Evolutionary conservation across 2,113 vertebrate genomes (phyloP).

Genomic region (Pedionomus torquatus): DNA sequence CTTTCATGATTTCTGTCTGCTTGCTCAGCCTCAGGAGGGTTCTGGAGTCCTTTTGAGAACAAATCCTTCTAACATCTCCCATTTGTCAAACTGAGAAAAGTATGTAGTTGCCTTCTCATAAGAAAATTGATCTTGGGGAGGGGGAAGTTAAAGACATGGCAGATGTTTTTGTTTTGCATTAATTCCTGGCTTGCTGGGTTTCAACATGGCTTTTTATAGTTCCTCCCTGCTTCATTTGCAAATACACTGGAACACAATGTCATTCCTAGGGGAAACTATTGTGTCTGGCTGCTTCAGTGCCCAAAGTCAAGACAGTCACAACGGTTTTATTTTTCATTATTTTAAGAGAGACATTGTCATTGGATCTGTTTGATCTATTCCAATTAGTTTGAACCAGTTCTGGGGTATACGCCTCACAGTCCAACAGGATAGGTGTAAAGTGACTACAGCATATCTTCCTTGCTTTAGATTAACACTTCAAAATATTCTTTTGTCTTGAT

Average conservation of each 20-base stretch:
- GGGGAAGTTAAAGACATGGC: background rate
- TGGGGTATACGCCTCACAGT: background rate
- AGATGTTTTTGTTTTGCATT: background rate
- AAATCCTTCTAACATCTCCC: background rate
- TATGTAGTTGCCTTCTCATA: background rate
- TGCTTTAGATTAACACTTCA: background rate
- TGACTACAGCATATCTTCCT: background rate
- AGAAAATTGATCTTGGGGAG: background rate
- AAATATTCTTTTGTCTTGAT: slow-evolving; percentile 35
- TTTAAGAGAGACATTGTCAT: background rate
- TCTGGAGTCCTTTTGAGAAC: background rate
- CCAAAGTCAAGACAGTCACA: background rate
- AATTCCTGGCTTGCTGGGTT: background rate
- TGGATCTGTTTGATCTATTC: background rate
- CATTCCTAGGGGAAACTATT: background rate
- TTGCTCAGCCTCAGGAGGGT: slow-evolving; percentile 1
- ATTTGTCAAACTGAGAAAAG: background rate
- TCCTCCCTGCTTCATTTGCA: background rate
- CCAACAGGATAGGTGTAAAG: background rate
- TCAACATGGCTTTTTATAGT: background rate
- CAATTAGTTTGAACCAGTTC: background rate
- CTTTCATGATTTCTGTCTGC: background rate
- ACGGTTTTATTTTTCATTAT: background rate
- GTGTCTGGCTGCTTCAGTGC: background rate
- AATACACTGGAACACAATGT: background rate